These are phyloP conservation scores for Drosophila pruinosa DNA, from an alignment of 1,140 invertebrate genomes.

Conservation along the genomic window DNA sequence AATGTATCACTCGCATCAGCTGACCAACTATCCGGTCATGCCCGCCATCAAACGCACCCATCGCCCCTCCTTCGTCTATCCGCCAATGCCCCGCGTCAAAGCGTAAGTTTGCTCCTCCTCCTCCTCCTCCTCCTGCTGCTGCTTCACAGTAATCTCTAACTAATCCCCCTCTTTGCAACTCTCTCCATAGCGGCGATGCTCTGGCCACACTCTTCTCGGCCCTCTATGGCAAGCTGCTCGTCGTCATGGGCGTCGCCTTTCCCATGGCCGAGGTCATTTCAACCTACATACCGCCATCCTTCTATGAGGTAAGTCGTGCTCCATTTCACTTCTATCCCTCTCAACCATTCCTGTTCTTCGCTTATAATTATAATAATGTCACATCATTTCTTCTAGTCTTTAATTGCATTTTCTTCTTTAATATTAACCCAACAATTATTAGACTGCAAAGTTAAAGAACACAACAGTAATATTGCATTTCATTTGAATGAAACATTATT, in stretches of 20 bases:
- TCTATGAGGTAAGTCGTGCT: constrained; percentile 89
- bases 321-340: too few relatives aligned
- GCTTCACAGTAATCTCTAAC: too few relatives aligned
- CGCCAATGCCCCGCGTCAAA: constrained; percentile 77
- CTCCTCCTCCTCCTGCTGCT: too few relatives aligned
- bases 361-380: too few relatives aligned
- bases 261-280: constrained; percentile 96
- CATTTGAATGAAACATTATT: too few relatives aligned
- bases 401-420: too few relatives aligned
- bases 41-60: constrained; percentile 80
- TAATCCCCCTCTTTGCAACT: not conserved
- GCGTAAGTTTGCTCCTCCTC: constrained; percentile 55
- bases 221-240: constrained; percentile 95
- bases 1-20: constrained; percentile 81
- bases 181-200: constrained; percentile 65
- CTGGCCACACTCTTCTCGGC: constrained; percentile 93
- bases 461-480: too few relatives aligned
- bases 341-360: too few relatives aligned
- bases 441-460: too few relatives aligned
- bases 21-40: constrained; percentile 80
- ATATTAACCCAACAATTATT: too few relatives aligned
- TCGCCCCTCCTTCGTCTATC: constrained; percentile 78
- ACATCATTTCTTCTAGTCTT: too few relatives aligned
- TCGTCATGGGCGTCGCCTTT: constrained; percentile 96
- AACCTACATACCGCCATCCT: constrained; percentile 94